Evolutionary conservation across 92 coral and sea anemone genomes (phyloP).

Genomic region (Epizoanthus illoricatus): DNA sequence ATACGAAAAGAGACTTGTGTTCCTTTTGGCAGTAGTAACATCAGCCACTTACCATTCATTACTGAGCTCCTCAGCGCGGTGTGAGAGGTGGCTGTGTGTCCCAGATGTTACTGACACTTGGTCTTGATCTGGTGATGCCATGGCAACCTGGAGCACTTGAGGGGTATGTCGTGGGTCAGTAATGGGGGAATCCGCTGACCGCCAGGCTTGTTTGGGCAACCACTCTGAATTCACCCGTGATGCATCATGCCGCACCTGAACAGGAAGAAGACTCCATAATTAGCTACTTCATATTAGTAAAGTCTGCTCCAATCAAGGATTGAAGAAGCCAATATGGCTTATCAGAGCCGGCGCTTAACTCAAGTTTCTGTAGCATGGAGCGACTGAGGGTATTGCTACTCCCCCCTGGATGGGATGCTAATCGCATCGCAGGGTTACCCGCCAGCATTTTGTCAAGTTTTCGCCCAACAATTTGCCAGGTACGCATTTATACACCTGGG

Average conservation of each 20-base stretch:
- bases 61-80: constrained; percentile 86
- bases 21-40: neutral
- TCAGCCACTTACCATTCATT: constrained; percentile 78
- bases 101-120: constrained; percentile 79
- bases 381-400: no score
- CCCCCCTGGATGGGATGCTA: no score
- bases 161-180: constrained; percentile 36
- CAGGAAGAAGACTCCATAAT: neutral
- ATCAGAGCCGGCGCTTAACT: no score
- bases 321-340: no score
- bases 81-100: constrained; percentile 79
- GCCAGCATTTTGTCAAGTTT: no score
- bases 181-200: constrained; percentile 88
- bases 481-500: no score
- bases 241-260: neutral
- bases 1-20: no score
- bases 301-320: no score
- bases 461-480: no score
- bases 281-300: no score
- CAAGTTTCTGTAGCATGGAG: no score
- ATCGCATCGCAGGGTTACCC: no score
- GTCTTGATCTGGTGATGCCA: constrained; percentile 69
- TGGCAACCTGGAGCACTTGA: constrained; percentile 47
- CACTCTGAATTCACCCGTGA: neutral
- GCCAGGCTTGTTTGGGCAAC: constrained; percentile 91